phyloP scores from a whole-genome alignment of 2,888 invertebrate genomes.

The Chrysolina oricalcia region DNA sequence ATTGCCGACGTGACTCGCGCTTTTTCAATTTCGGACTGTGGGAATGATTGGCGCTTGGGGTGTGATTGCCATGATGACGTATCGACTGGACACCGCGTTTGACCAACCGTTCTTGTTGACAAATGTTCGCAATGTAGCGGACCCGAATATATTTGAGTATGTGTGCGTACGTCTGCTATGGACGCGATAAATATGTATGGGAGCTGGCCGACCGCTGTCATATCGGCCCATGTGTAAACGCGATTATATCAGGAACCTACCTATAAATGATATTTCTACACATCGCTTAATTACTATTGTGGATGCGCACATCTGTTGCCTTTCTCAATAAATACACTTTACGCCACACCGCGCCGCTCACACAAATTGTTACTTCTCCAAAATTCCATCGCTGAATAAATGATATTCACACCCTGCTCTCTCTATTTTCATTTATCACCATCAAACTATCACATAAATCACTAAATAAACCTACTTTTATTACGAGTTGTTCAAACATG shows the following conservation, averaged over 20 bases:
- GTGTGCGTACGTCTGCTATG: slow-evolving; percentile 53
- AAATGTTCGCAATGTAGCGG: slow-evolving; percentile 64
- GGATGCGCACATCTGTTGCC: slow-evolving; percentile 32
- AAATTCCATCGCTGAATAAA: slow-evolving; percentile 37
- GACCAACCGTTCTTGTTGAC: slow-evolving; percentile 66
- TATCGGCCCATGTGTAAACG: slow-evolving; percentile 49
- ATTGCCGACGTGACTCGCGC: slow-evolving; percentile 73
- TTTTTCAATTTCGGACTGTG: slow-evolving; percentile 72
- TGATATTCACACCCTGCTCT: slow-evolving; percentile 40
- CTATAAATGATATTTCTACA: slow-evolving; percentile 55
- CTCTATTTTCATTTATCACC: slow-evolving; percentile 53
- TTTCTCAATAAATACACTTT: slow-evolving; percentile 43
- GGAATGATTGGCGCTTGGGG: slow-evolving; percentile 73
- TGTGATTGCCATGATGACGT: slow-evolving; percentile 73
- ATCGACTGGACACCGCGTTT: slow-evolving; percentile 68
- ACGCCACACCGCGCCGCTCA: slow-evolving; percentile 31
- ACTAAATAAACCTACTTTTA: slow-evolving; percentile 52
- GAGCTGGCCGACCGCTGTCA: slow-evolving; percentile 47
- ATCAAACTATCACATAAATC: slow-evolving; percentile 53
- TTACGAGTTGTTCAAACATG: slow-evolving; percentile 49
- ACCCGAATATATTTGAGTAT: slow-evolving; percentile 54
- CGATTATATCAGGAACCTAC: slow-evolving; percentile 50
- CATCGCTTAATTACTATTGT: slow-evolving; percentile 50
- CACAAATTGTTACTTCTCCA: slow-evolving; percentile 56
- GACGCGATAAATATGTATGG: slow-evolving; percentile 59